Base-by-base conservation (phyloP, 2,797 vertebrate genomes). In the Clarias fuscus region DNA sequence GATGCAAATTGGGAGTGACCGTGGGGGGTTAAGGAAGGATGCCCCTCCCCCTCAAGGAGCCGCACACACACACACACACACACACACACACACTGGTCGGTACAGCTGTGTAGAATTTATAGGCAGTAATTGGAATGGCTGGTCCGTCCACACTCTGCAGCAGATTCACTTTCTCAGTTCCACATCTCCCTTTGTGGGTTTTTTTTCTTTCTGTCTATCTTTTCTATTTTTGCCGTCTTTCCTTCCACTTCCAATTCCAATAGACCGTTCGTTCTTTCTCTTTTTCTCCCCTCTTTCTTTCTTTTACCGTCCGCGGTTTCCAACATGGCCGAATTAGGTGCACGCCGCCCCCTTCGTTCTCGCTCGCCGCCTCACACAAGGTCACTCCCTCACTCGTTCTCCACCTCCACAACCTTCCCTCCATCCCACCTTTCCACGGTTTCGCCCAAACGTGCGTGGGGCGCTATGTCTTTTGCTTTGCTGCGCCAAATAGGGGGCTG, bases 391-490 rank as follows among this genome's bases (percentile, higher is more conserved):
- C 84, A 59, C 84, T 88, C 84, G 61, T 84, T 87, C 84, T 84
- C 71, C 77, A 84, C 83, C 86, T 89, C 86, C 83, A 64, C 88
- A 87, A 84, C 90, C 88, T 77, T 88, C 85, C 84, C 87, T 89
- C 86, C 83, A 86, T 89, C 85, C 85, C 84, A 90, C 88, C 89
- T 84, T 90, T 89, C 89, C 80, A 71, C 86, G 81, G 80, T 90
- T 56, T 90, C 86, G 85, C 82, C 88, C 86, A 83, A 92, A 91
- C 93, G 88, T 93, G 92, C 93, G 94, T 92, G 92, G 93, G 91
- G 93, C 91, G 93, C 93, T 94, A 91, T 94, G 94, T 93, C 88
- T 90, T 95, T 95, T 95, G 95, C 95, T 94, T 94, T 95, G 95
- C 95, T 96, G 95, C 95, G 95, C 95, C 95, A 96, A 96, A 95